phyloP scores from a whole-genome alignment of 2,113 vertebrate species.

The Megaceryle torquata region DNA sequence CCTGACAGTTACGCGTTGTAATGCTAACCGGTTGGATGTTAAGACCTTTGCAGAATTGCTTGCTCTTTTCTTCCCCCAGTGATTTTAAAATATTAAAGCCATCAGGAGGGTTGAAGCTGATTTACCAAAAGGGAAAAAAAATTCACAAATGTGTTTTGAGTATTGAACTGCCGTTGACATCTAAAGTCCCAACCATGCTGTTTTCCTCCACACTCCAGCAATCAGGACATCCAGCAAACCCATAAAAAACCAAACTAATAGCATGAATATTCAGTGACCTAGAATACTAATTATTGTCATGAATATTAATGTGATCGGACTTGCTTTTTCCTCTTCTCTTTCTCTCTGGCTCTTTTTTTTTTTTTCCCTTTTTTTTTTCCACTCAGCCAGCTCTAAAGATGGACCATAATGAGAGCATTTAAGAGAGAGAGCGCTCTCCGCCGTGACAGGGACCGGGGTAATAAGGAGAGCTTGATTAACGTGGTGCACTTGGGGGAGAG shows the following conservation, averaged over 20 bases:
- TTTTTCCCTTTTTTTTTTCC: constrained; percentile 23
- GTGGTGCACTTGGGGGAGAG: constrained; percentile 80
- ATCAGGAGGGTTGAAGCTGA: constrained; percentile 59
- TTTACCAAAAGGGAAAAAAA: constrained; percentile 49
- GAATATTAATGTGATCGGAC: constrained; percentile 99
- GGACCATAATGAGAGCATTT: constrained; percentile 92
- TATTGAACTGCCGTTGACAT: constrained; percentile 77
- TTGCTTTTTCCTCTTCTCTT: constrained; percentile 76
- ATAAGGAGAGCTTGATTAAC: constrained; percentile 90
- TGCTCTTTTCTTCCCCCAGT: not conserved
- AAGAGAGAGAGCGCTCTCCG: constrained; percentile 82
- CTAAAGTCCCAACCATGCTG: constrained; percentile 80
- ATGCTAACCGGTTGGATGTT: not conserved
- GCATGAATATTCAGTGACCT: constrained; percentile 99
- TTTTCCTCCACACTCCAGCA: constrained; percentile 86
- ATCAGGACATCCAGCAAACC: constrained; percentile 85
- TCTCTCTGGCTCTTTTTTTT: constrained; percentile 43
- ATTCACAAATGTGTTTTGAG: constrained; percentile 72
- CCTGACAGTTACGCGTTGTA: not conserved
- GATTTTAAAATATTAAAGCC: constrained; percentile 65
- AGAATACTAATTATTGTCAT: constrained; percentile 99
- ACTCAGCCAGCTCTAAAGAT: constrained; percentile 90
- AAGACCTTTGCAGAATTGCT: constrained; percentile 9
- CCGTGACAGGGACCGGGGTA: constrained; percentile 82
- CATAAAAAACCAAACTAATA: constrained; percentile 96